phyloP scores from a whole-genome alignment of 2,888 invertebrate genomes.

The Eupithecia subfuscata region DNA sequence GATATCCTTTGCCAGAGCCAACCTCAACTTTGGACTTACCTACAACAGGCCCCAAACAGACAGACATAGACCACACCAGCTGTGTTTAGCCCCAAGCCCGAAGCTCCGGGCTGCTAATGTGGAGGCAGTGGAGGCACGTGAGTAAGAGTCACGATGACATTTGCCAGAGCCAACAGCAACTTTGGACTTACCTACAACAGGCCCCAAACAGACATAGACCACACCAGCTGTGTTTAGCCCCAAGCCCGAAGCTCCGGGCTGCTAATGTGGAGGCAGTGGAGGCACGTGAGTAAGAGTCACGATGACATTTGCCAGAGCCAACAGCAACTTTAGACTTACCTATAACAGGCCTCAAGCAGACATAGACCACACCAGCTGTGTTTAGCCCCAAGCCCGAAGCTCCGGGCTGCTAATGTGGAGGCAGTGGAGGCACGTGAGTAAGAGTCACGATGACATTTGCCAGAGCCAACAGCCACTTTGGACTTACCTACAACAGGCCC shows the following conservation, averaged over 20 bases:
- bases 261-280: slow-evolving; percentile 61
- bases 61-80: slow-evolving; percentile 84
- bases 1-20: too few relatives aligned
- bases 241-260: too few relatives aligned
- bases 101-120: slow-evolving; percentile 87
- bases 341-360: too few relatives aligned
- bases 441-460: slow-evolving; percentile 86
- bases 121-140: slow-evolving; percentile 88
- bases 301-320: slow-evolving; percentile 84
- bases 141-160: slow-evolving; percentile 85
- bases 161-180: slow-evolving; percentile 87
- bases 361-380: too few relatives aligned
- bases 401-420: slow-evolving; percentile 58
- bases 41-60: slow-evolving; percentile 85
- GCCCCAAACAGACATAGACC: too few relatives aligned
- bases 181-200: too few relatives aligned
- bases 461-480: slow-evolving; percentile 85
- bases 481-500: slow-evolving; percentile 87
- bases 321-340: slow-evolving; percentile 71
- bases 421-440: too few relatives aligned
- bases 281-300: slow-evolving; percentile 81
- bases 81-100: slow-evolving; percentile 85
- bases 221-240: too few relatives aligned
- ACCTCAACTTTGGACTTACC: too few relatives aligned
- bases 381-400: too few relatives aligned